phyloP scores from a whole-genome alignment of 2,888 invertebrate genomes.

The Pollenia griseotomentosa region DNA sequence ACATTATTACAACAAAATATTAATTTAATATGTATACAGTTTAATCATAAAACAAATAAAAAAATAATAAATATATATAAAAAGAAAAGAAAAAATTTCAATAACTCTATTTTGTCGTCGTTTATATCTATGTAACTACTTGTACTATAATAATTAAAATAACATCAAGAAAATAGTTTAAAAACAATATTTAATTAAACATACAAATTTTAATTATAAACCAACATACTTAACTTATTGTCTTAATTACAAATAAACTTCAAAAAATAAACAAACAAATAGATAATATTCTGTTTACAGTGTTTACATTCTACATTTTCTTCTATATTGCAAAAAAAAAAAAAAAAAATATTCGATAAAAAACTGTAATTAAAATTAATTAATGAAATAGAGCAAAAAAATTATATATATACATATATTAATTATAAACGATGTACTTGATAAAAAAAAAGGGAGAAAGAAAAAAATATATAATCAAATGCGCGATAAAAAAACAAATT shows the following conservation, averaged over 20 bases:
- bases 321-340: constrained; percentile 50
- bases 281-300: constrained; percentile 61
- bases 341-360: constrained; percentile 43
- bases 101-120: constrained; percentile 71
- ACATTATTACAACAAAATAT: constrained; percentile 42
- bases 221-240: constrained; percentile 63
- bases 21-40: constrained; percentile 5
- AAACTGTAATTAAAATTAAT: constrained; percentile 64
- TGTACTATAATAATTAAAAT: constrained; percentile 52
- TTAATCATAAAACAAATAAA: constrained; percentile 20
- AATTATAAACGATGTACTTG: constrained; percentile 67
- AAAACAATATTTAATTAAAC: constrained; percentile 43
- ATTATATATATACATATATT: constrained; percentile 37
- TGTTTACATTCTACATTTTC: constrained; percentile 71
- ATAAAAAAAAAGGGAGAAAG: constrained; percentile 60
- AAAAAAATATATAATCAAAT: constrained; percentile 62
- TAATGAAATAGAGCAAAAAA: constrained; percentile 42
- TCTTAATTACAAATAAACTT: constrained; percentile 45
- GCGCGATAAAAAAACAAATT: constrained; percentile 60
- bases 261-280: constrained; percentile 36
- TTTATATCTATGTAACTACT: constrained; percentile 61
- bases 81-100: constrained; percentile 47
- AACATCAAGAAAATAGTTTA: constrained; percentile 27
- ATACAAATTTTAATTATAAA: constrained; percentile 40
- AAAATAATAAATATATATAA: constrained; percentile 17